Evolutionary conservation across 1,140 invertebrate genomes (phyloP).

Genomic region (Drosophila busckii): DNA sequence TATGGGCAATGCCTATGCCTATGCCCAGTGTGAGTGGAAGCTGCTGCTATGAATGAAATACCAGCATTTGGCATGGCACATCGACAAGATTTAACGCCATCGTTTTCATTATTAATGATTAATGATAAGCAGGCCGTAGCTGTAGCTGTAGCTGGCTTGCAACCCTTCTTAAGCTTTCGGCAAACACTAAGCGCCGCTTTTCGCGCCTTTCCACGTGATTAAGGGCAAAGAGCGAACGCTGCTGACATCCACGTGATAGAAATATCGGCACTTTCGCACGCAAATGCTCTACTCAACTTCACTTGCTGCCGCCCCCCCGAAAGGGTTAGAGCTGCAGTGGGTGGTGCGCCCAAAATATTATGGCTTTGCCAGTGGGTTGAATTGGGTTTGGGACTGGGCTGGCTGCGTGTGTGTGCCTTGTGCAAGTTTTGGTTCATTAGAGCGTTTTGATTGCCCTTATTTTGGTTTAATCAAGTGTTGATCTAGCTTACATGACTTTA

Average conservation of each 20-base stretch:
- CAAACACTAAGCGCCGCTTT: conserved; percentile 75
- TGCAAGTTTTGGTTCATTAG: conserved; percentile 68
- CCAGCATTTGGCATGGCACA: conserved; percentile 77
- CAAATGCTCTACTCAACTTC: conserved; percentile 50
- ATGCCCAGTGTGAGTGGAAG: too few species aligned
- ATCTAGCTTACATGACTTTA: conserved; percentile 59
- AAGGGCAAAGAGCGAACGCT: conserved; percentile 59
- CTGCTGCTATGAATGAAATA: conserved; percentile 55
- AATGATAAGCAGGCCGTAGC: conserved; percentile 66
- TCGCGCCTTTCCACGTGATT: conserved; percentile 78
- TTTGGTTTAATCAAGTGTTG: conserved; percentile 72
- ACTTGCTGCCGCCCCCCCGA: neutral
- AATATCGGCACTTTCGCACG: conserved; percentile 72
- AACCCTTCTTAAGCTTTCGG: conserved; percentile 68
- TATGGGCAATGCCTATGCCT: neutral
- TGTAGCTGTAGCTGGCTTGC: neutral
- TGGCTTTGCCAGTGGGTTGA: conserved; percentile 26
- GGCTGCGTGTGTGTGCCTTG: conserved; percentile 49
- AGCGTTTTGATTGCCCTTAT: conserved; percentile 70
- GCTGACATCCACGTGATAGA: conserved; percentile 34
- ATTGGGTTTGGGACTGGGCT: neutral
- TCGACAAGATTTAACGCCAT: conserved; percentile 72
- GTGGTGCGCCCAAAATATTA: conserved; percentile 72
- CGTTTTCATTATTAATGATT: conserved; percentile 78
- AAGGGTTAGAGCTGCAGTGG: conserved; percentile 46